Conservation (phyloP, 2,113 vertebrate species). For the Anser brachyrhynchus region DNA sequence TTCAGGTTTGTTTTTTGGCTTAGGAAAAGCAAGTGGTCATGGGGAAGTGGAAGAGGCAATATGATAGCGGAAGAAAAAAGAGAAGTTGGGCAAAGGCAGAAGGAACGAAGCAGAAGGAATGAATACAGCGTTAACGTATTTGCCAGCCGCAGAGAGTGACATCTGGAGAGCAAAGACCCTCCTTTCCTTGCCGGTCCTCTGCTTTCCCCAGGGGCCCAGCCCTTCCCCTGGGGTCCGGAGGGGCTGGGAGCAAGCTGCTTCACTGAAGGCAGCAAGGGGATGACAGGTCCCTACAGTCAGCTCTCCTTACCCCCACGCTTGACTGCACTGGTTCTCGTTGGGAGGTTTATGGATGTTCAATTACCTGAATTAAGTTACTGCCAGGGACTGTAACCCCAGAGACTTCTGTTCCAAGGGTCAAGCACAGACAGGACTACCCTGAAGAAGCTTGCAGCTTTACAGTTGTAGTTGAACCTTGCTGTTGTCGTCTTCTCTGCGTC, state of each 20-base stretch:
- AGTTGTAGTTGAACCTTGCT: not conserved
- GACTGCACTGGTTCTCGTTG: not conserved
- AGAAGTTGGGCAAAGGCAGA: not conserved
- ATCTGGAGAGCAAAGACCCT: not conserved
- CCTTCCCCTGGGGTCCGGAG: not conserved
- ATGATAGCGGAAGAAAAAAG: not conserved
- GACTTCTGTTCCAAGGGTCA: not conserved
- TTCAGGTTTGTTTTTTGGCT: not conserved
- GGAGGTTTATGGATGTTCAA: conserved; percentile 15
- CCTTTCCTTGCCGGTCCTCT: not conserved
- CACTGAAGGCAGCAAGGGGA: not conserved
- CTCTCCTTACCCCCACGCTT: not conserved
- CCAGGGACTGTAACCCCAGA: not conserved
- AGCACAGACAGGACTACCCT: not conserved
- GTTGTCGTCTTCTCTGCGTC: not conserved
- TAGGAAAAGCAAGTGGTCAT: not conserved
- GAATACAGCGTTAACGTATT: not conserved
- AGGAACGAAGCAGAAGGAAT: not conserved
- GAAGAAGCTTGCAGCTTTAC: not conserved
- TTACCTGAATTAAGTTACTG: not conserved
- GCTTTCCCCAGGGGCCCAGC: not conserved
- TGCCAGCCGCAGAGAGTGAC: not conserved
- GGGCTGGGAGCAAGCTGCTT: rapidly evolving
- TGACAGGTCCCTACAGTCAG: not conserved
- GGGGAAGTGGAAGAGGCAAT: not conserved